phyloP scores from a whole-genome alignment of 1,140 invertebrate species.

The Dendrolimus kikuchii region DNA sequence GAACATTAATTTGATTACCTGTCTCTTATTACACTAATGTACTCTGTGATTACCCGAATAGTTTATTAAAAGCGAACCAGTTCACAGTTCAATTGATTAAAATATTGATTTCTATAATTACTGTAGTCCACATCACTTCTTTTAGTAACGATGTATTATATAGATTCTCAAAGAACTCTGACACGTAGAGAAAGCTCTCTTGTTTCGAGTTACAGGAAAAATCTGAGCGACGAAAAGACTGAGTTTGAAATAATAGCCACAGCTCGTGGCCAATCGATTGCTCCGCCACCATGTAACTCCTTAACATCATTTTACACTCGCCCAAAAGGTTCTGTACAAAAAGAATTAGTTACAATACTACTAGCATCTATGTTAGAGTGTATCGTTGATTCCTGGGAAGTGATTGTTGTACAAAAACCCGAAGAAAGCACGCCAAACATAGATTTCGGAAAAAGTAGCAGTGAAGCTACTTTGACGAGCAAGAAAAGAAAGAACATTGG shows the following conservation, averaged over 20 bases:
- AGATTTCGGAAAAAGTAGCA: conserved; percentile 30
- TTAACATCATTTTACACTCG: conserved; percentile 14
- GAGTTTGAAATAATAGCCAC: conserved; percentile 20
- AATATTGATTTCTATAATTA: no score
- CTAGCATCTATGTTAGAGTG: conserved; percentile 50
- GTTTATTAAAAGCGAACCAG: no score
- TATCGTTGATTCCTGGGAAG: conserved; percentile 50
- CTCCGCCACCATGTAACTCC: conserved; percentile 27
- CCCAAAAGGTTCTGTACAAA: conserved; percentile 36
- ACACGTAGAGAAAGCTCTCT: conserved; percentile 44
- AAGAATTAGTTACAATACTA: conserved; percentile 45
- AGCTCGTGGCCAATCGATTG: conserved; percentile 25
- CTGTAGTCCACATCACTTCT: background rate
- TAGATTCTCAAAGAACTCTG: conserved; percentile 35
- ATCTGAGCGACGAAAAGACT: conserved; percentile 17
- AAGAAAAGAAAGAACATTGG: conserved; percentile 41
- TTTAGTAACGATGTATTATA: conserved; percentile 29
- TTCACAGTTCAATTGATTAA: no score
- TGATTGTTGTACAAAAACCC: conserved; percentile 26
- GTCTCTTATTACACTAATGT: no score
- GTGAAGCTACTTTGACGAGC: conserved; percentile 29
- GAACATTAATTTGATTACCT: no score
- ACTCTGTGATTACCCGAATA: no score
- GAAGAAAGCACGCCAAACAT: conserved; percentile 20
- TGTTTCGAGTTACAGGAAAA: conserved; percentile 11